These are phyloP conservation scores for Malurus alboscapulatus DNA, from an alignment of 2,113 vertebrate genomes.

Conservation along the genomic window DNA sequence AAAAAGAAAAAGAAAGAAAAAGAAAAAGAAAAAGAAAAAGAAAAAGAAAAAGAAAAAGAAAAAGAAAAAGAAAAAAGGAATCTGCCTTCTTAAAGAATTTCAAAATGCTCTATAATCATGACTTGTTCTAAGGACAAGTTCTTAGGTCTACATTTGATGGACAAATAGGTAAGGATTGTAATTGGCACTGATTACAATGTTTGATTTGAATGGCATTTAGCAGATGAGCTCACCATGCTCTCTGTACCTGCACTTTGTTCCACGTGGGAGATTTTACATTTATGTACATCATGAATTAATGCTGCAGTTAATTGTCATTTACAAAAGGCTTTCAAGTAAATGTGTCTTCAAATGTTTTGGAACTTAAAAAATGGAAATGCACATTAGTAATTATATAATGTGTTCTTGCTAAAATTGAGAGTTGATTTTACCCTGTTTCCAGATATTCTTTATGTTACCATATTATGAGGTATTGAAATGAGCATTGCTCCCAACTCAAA, in stretches of 20 bases:
- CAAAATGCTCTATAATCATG: not conserved
- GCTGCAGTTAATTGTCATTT: not conserved
- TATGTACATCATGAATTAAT: not conserved
- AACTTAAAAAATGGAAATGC: not conserved
- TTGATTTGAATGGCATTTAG: not conserved
- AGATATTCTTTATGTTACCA: not conserved
- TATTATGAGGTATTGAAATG: not conserved
- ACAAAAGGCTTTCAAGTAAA: not conserved
- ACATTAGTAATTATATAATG: not conserved
- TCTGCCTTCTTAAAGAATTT: not conserved
- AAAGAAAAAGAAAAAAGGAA: not conserved
- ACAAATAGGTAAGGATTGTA: not conserved
- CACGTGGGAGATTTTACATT: not conserved
- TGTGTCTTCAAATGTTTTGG: not conserved
- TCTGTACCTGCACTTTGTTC: not conserved
- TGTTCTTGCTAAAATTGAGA: not conserved
- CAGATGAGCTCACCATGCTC: not conserved
- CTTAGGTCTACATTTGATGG: not conserved
- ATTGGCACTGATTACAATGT: not conserved
- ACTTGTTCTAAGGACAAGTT: not conserved
- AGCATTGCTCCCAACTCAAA: not conserved
- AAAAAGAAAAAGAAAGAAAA: not conserved
- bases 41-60: not conserved
- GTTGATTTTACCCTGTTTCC: not conserved
- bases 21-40: not conserved